A percentile compares a stretch with the other conserved stretches of the same genome.
Evolutionary conservation across 2,113 vertebrate species (phyloP).

Genomic region (Calyptomena viridis): DNA sequence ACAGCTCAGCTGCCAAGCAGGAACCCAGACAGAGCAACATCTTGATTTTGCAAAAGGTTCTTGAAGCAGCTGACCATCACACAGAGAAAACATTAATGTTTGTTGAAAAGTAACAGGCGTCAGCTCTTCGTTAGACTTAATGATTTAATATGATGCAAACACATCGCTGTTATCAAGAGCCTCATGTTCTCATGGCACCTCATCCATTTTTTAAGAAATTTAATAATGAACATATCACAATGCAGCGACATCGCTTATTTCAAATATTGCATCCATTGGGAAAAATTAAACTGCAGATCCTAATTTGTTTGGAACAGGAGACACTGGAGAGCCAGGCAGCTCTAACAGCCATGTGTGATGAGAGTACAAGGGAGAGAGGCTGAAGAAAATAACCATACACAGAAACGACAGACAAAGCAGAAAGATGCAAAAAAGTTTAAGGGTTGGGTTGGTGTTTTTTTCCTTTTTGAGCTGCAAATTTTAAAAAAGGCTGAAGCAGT

Average conservation of each 20-base stretch:
- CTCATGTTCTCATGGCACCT: not conserved
- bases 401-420: not conserved
- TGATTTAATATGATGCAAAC: not conserved
- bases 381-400: not conserved
- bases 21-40: not conserved
- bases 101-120: not conserved
- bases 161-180: rapidly evolving
- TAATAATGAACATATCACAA: not conserved
- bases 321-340: not conserved
- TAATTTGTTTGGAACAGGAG: not conserved
- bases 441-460: not conserved
- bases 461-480: not conserved
- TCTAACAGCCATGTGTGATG: not conserved
- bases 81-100: not conserved
- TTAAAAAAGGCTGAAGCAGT: not conserved
- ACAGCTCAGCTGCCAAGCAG: not conserved
- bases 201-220: not conserved
- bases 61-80: not conserved
- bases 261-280: not conserved
- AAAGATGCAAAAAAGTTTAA: not conserved
- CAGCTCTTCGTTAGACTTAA: not conserved
- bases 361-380: not conserved
- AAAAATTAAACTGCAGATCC: not conserved
- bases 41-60: not conserved
- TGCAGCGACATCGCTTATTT: not conserved